Evolutionary conservation across 2,797 vertebrate genomes (phyloP).

Genomic region (Pteronotus mesoamericanus): DNA sequence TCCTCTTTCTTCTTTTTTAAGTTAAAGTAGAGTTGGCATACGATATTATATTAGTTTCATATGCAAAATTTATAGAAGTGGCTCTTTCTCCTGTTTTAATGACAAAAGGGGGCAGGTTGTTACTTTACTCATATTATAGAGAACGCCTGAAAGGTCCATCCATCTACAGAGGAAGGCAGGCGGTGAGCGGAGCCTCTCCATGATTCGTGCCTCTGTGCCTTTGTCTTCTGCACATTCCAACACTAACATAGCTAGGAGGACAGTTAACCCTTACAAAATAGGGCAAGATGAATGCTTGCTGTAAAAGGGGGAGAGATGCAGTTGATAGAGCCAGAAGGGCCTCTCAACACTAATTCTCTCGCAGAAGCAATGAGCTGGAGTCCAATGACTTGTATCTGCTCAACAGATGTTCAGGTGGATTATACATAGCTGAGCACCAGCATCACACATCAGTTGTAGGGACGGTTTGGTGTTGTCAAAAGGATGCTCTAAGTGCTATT

Average conservation of each 20-base stretch:
- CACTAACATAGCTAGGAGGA: not conserved
- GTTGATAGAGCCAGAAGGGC: not conserved
- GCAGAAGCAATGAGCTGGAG: not conserved
- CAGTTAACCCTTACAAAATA: not conserved
- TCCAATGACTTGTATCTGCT: not conserved
- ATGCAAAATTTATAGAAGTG: not conserved
- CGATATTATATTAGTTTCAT: not conserved
- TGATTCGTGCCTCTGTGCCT: not conserved
- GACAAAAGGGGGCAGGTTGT: not conserved
- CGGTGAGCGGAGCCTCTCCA: not conserved
- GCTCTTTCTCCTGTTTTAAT: not conserved
- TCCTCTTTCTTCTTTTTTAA: not conserved
- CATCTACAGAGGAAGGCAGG: too few species aligned
- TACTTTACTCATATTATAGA: not conserved
- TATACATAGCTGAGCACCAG: accelerated
- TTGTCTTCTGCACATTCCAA: not conserved
- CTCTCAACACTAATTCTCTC: not conserved
- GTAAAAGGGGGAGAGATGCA: not conserved
- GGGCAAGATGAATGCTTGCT: not conserved
- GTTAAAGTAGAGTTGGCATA: not conserved
- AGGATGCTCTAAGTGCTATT: not conserved
- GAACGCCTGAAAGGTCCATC: not conserved
- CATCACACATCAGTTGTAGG: not conserved
- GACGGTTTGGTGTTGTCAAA: not conserved
- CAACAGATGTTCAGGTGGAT: not conserved